A percentile compares a stretch with the other conserved stretches of the same genome.
phyloP scores from a whole-genome alignment of 2,888 invertebrate genomes.

The Hololepta plana region DNA sequence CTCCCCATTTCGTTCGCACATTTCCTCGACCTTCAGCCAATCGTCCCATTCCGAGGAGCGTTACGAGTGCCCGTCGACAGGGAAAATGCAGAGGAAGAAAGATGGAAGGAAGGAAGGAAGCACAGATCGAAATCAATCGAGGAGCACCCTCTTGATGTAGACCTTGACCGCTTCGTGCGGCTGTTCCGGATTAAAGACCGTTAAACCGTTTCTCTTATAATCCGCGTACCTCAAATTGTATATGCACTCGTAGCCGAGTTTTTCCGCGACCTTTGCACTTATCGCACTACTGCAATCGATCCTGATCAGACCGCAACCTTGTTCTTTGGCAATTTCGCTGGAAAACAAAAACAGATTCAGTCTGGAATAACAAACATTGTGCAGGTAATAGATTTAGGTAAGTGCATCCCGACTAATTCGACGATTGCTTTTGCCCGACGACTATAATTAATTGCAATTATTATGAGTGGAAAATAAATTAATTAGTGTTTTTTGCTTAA shows the following conservation, averaged over 20 bases:
- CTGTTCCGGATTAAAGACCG: conserved; percentile 43
- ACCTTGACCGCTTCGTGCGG: conserved; percentile 21
- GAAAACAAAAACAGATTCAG: conserved; percentile 17
- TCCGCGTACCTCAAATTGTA: conserved; percentile 46
- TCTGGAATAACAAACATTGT: conserved; percentile 6
- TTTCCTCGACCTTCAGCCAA: too few species aligned
- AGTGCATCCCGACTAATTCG: too few species aligned
- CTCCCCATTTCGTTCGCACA: too few species aligned
- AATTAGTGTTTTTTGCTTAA: not conserved
- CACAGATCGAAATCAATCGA: too few species aligned
- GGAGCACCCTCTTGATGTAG: conserved; percentile 19
- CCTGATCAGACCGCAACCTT: conserved; percentile 39
- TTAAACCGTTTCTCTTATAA: conserved; percentile 39
- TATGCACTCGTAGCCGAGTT: conserved; percentile 49
- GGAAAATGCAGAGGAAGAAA: too few species aligned
- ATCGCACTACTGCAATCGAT: conserved; percentile 60
- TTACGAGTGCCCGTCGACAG: too few species aligned
- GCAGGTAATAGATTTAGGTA: too few species aligned
- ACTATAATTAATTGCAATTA: too few species aligned
- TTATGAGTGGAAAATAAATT: too few species aligned
- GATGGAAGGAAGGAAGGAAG: too few species aligned
- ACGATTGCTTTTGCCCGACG: too few species aligned
- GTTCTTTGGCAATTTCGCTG: conserved; percentile 37
- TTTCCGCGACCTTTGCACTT: conserved; percentile 54
- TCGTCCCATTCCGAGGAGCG: too few species aligned